phyloP scores from a whole-genome alignment of 1,140 invertebrate species.

The Anagrus nilaparvatae region DNA sequence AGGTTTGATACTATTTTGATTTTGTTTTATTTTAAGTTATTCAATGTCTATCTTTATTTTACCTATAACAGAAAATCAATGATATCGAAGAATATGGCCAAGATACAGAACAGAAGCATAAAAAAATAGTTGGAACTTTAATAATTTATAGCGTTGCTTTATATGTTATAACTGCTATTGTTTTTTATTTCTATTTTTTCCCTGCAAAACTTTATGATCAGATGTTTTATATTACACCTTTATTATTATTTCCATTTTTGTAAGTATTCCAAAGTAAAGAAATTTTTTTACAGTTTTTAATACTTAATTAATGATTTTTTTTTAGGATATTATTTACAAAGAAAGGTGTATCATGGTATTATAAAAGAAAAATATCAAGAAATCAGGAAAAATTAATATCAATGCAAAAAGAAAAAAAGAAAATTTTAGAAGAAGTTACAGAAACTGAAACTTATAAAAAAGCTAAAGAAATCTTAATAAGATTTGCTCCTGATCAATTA shows the following conservation, averaged over 20 bases:
- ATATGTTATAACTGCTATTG: conserved; percentile 61
- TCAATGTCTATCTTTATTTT: conserved; percentile 19
- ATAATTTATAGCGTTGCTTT: conserved; percentile 70
- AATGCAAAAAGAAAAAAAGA: conserved; percentile 72
- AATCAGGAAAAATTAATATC: conserved; percentile 67
- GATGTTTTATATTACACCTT: conserved; percentile 59
- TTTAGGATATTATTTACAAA: conserved; percentile 71
- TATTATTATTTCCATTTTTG: conserved; percentile 68
- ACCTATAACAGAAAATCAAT: conserved; percentile 60
- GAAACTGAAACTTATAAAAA: conserved; percentile 97
- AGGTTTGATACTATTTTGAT: conserved; percentile 28
- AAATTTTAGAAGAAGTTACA: conserved; percentile 90
- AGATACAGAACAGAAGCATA: conserved; percentile 68
- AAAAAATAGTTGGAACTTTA: conserved; percentile 66
- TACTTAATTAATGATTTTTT: conserved; percentile 22
- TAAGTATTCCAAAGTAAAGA: conserved; percentile 46
- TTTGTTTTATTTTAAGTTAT: conserved; percentile 10
- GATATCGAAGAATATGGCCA: conserved; percentile 68
- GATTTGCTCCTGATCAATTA: conserved; percentile 65
- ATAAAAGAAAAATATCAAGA: conserved; percentile 66
- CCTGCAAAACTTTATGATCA: conserved; percentile 57
- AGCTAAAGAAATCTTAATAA: conserved; percentile 83
- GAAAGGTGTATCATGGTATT: conserved; percentile 76
- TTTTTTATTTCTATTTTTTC: conserved; percentile 73
- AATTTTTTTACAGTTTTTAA: conserved; percentile 4